Conservation (phyloP, 2,797 vertebrate species). For the Hipposideros larvatus region DNA sequence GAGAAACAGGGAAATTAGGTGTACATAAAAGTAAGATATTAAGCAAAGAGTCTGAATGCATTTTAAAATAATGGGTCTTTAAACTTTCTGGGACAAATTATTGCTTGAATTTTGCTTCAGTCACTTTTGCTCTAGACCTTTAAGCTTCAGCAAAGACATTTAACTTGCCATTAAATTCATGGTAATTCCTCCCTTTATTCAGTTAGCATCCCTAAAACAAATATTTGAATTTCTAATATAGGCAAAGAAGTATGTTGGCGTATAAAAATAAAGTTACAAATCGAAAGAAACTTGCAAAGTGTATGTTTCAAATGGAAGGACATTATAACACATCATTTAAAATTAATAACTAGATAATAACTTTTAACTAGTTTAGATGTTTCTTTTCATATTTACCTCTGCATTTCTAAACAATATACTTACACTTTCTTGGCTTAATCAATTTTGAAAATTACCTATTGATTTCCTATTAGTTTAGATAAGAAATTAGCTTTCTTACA, state of each 20-base stretch:
- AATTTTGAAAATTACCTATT: background rate
- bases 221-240: slow-evolving; percentile 20
- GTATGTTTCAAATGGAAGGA: background rate
- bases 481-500: background rate
- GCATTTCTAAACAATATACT: background rate
- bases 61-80: background rate
- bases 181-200: background rate
- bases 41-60: background rate
- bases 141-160: slow-evolving; percentile 42
- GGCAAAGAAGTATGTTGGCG: background rate
- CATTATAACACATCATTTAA: background rate
- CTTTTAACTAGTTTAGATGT: background rate
- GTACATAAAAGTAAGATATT: background rate
- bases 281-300: background rate
- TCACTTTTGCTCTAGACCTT: background rate
- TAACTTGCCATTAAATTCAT: background rate
- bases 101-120: slow-evolving; percentile 18
- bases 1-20: background rate
- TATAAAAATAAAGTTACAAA: slow-evolving; percentile 18
- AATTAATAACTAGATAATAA: background rate
- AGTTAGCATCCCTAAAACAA: slow-evolving; percentile 23
- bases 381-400: background rate
- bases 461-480: background rate
- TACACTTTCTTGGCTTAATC: background rate
- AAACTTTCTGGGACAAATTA: background rate